Base-by-base conservation (phyloP, 2,888 invertebrate species). In the Zaprionus lineosus region DNA sequence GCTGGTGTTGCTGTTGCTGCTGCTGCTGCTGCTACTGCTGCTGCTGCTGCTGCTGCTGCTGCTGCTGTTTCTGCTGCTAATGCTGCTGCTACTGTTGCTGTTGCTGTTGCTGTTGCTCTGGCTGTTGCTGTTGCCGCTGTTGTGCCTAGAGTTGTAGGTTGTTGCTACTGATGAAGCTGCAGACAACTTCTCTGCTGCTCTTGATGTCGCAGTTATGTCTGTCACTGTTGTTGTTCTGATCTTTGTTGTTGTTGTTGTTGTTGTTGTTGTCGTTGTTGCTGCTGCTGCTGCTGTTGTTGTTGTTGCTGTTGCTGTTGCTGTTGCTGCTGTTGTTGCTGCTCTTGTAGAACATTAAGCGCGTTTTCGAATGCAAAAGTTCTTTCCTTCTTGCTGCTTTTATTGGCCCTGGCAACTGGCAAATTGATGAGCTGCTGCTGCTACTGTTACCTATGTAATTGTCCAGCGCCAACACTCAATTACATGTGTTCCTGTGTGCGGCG, bases 381-480 rank as follows among this genome's bases (percentile, higher is more conserved):
- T 44, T 73, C 6, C 11, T 44, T 34, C 5, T 19, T 28, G 11
- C 14, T 26, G n/a, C 12, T 16, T 19, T 11, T 50, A 28, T 44
- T 61, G 43, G 39, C 39, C 18, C 41, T 47, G 39, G 52, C 44
- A 43, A 24, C 4, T 24, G 24, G 4, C 40, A 31, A 50, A 24
- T 11, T 59, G 60, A 41, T 50, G 51, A 56, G 59, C 46, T 28
- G 50, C 36, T 52, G 51, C 11, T 36, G 21, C 24, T 33, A 8
- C 50, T 73, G 58, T 57, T 74, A 60, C 53, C 69, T 67, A 65
- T 60, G 66, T 74, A 84, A 78, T 78, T 78, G 84, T 56, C 58
- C 74, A 60, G 51, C 43, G 43, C 50, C 78, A 70, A 76, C 78
- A 81, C 77, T 74, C 78, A 82, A 78, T 78, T 84, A 84, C 74